A percentile compares a stretch with the other conserved stretches of the same genome.
Conservation (phyloP, 2,797 vertebrate genomes). For the Spheniscus humboldti region DNA sequence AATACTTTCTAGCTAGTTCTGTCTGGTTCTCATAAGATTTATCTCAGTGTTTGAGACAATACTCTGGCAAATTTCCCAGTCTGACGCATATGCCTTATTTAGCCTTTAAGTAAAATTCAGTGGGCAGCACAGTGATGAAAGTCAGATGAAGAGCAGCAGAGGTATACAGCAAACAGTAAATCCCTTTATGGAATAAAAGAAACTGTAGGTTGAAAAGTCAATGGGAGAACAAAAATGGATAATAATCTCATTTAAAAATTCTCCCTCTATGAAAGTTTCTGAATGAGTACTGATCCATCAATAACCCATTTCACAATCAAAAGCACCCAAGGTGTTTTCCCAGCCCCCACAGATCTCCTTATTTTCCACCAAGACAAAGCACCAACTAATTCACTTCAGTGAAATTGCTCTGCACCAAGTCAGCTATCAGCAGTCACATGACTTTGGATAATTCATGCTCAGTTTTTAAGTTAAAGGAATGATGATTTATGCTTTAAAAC, state of each 20-base stretch:
- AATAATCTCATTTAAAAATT: constrained; percentile 10
- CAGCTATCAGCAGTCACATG: not conserved
- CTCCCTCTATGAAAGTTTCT: constrained; percentile 36
- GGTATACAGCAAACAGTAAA: not conserved
- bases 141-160: not conserved
- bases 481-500: not conserved
- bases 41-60: not conserved
- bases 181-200: not conserved
- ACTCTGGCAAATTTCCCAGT: constrained; percentile 5
- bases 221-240: constrained; percentile 18
- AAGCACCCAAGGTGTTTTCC: constrained; percentile 52
- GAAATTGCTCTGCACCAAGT: not conserved
- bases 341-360: constrained; percentile 23
- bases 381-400: not conserved
- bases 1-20: not conserved
- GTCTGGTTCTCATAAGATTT: not conserved
- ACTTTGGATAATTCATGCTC: not conserved
- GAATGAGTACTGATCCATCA: constrained; percentile 48
- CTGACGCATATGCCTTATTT: not conserved
- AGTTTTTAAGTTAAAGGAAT: not conserved
- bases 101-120: not conserved
- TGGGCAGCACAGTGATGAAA: constrained; percentile 12
- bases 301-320: not conserved
- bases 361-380: constrained; percentile 37
- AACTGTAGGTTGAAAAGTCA: not conserved